Evolutionary conservation across 64 coral and sea anemone species (phyloP).

Genomic region (Dendronephthya gigantea): DNA sequence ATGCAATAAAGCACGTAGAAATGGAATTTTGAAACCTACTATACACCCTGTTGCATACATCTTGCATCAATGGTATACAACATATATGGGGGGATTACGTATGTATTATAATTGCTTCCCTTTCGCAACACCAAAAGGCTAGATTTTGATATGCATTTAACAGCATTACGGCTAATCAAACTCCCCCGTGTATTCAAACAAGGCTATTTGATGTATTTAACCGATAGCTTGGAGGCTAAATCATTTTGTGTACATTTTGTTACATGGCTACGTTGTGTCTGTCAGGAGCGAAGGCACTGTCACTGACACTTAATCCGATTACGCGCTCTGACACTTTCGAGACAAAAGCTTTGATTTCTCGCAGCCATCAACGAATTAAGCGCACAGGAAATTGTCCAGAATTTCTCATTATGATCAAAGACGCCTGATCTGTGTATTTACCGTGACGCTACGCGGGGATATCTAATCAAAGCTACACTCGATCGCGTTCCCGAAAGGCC

Average conservation of each 20-base stretch:
- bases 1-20: too few species aligned
- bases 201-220: neutral
- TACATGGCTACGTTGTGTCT: neutral
- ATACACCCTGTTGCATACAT: too few species aligned
- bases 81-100: too few species aligned
- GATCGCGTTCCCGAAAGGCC: neutral
- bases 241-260: neutral
- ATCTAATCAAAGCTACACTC: neutral
- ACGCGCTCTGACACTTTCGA: neutral
- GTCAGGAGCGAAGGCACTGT: neutral
- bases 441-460: neutral
- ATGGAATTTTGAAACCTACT: too few species aligned
- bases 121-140: neutral
- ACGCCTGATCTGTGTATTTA: neutral
- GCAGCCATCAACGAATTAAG: neutral
- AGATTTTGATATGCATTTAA: neutral
- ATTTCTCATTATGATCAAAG: neutral
- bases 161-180: neutral
- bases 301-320: neutral
- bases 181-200: neutral
- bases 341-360: neutral
- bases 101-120: too few species aligned
- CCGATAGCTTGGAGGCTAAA: neutral
- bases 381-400: neutral
- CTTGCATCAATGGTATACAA: too few species aligned